Evolutionary conservation across 2,888 invertebrate genomes (phyloP).

Genomic region (Crematogaster levior): DNA sequence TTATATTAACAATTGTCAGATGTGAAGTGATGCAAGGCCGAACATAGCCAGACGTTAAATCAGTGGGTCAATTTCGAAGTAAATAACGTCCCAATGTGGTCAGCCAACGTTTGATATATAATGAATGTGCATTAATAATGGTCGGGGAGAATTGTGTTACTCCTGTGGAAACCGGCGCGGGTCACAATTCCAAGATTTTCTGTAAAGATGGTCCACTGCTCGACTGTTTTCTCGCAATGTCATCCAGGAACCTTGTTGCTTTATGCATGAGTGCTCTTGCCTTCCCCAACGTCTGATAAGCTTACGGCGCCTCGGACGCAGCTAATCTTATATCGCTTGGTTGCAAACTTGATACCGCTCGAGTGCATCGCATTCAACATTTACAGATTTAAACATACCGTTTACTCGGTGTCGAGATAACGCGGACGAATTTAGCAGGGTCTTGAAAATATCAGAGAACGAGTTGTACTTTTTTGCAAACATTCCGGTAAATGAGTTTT

Average conservation of each 20-base stretch:
- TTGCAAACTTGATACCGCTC: conserved; percentile 27
- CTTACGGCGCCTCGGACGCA: conserved; percentile 26
- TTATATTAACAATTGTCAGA: too few species aligned
- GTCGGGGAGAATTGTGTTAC: not conserved
- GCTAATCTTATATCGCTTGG: conserved; percentile 41
- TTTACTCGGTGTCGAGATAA: not conserved
- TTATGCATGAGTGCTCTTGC: conserved; percentile 25
- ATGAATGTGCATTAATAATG: not conserved
- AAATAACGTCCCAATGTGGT: not conserved
- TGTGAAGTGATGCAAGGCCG: not conserved
- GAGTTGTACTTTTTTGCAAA: not conserved
- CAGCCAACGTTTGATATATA: not conserved
- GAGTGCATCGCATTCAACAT: conserved; percentile 29
- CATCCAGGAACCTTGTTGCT: conserved; percentile 29
- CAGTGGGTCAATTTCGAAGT: not conserved
- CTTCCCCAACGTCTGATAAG: conserved; percentile 3
- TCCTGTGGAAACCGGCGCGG: not conserved
- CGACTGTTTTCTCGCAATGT: conserved; percentile 12
- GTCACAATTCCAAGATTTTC: conserved; percentile 4
- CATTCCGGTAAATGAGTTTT: not conserved
- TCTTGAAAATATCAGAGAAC: not conserved
- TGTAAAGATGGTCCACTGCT: conserved; percentile 6
- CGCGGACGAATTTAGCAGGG: not conserved
- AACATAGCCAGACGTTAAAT: not conserved
- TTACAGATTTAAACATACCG: conserved; percentile 10